Percentiles rank a stretch among this genome's conserved stretches.
Evolutionary conservation across 2,797 vertebrate species (phyloP).

Genomic region (Echeneis naucrates): DNA sequence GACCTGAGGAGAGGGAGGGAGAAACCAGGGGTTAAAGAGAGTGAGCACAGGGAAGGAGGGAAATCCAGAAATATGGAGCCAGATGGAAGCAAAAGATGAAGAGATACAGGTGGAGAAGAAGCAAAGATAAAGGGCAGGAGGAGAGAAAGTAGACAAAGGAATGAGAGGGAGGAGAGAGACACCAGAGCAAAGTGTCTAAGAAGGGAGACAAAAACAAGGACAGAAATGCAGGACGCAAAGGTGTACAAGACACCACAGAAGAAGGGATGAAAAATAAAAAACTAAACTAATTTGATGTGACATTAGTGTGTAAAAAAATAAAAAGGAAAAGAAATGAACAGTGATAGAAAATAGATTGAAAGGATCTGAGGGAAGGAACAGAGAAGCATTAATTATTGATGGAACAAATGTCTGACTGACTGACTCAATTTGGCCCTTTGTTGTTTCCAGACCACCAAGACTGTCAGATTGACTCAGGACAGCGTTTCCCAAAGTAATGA

Average conservation of each 20-base stretch:
- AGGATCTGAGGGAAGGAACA: constrained; percentile 69
- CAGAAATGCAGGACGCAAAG: constrained; percentile 19
- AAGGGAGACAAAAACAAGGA: constrained; percentile 9
- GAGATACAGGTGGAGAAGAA: constrained; percentile 7
- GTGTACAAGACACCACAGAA: constrained; percentile 32
- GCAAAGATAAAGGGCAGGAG: not conserved
- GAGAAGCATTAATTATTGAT: constrained; percentile 78
- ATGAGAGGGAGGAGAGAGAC: not conserved
- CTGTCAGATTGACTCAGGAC: constrained; percentile 66
- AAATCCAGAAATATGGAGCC: constrained; percentile 30
- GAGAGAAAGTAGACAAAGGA: not conserved
- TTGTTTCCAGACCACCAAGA: constrained; percentile 75
- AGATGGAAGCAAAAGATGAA: constrained; percentile 13
- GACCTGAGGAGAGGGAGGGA: constrained; percentile 44
- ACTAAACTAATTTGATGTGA: constrained; percentile 54
- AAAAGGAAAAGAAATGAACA: constrained; percentile 19
- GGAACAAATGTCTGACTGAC: constrained; percentile 81
- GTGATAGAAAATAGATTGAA: constrained; percentile 71
- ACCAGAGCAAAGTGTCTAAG: not conserved
- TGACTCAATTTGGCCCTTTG: constrained; percentile 77
- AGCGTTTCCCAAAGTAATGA: constrained; percentile 42
- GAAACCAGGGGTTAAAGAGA: constrained; percentile 21
- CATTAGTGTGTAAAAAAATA: constrained; percentile 14
- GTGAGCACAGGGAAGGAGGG: constrained; percentile 23
- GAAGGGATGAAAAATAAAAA: constrained; percentile 28